A percentile compares a stretch with the other conserved stretches of the same genome.
Conservation (phyloP, 2,113 vertebrate species). For the Gambusia affinis region DNA sequence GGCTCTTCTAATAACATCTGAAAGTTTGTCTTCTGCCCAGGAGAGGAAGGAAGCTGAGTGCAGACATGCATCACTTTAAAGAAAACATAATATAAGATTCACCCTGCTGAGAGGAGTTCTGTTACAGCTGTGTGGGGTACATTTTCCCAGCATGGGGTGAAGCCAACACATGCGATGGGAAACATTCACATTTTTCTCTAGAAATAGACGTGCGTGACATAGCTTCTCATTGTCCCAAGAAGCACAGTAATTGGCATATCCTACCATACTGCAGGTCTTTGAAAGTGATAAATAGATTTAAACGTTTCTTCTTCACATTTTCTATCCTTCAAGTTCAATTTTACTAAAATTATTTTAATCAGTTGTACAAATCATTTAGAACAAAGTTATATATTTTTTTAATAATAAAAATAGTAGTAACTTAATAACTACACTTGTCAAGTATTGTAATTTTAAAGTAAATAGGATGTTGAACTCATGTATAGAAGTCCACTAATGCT, state of each 20-base stretch:
- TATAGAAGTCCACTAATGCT: not conserved
- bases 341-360: not conserved
- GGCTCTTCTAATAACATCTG: conserved; percentile 19
- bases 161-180: conserved; percentile 21
- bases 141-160: conserved; percentile 31
- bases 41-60: conserved; percentile 9
- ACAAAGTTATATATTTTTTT: not conserved
- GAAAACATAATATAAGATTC: conserved; percentile 36
- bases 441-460: no score
- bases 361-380: not conserved
- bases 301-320: not conserved
- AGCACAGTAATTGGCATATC: conserved; percentile 44
- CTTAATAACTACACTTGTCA: not conserved
- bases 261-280: conserved; percentile 7
- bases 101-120: conserved; percentile 38
- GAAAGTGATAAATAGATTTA: conserved; percentile 4
- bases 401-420: not conserved
- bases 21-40: conserved; percentile 3
- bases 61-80: conserved; percentile 46
- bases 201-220: conserved; percentile 32
- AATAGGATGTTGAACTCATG: not conserved
- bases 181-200: conserved; percentile 22
- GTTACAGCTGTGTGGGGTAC: conserved; percentile 34
- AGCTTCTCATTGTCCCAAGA: conserved; percentile 43
- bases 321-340: not conserved